Evolutionary conservation across 2,113 vertebrate genomes (phyloP), one percentile per base, ranked within the genome.

Genomic region (Bothrops jararaca): DNA sequence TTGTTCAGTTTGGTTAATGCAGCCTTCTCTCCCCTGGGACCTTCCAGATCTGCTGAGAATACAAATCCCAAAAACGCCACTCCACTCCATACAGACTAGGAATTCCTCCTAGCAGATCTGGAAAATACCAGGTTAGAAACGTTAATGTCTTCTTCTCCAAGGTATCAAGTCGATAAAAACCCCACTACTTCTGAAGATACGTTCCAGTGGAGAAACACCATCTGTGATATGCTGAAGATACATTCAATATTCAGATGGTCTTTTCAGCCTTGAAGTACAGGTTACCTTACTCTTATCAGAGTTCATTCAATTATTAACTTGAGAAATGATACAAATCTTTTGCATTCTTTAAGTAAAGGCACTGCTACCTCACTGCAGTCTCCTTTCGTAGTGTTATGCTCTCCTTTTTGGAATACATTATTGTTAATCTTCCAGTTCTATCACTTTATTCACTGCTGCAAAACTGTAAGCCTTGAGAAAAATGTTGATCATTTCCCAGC

Each of bases 261-360:
- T 94, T 93, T 91, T 95, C 85, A 89, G 90, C 85, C 93, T 89
- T 94, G 89, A 2, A 91, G 93, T 96, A 74, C 94, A 93, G 95
- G 93, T 96, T 97, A 97, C 96, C 96, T 96, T 92, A 96, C 94
- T 93, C 94, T 94, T 48, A 56, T 90, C 92, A 92, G 90, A 95
- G 96, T 97, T 93, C 94, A 92, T 94, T 97, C 95, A 97, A 97
- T 97, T 96, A 97, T 97, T 97, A 97, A 97, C 97, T 95, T 96
- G 92, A 93, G n/a, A 5, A n/a, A 96, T 94, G 97, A 97, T 97
- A 96, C 93, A 96, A 95, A 97, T 97, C 97, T 97, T 50, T 94
- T 96, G 54, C 60, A 95, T 95, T 94, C 95, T 92, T 85, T 96
- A 85, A 96, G 95, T 95, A 96, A 93, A 56, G 93, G n/a, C 90